Percentiles rank a stretch among this genome's conserved stretches.
phyloP scores from a whole-genome alignment of 2,888 invertebrate genomes.

The Zonitis immaculata region DNA sequence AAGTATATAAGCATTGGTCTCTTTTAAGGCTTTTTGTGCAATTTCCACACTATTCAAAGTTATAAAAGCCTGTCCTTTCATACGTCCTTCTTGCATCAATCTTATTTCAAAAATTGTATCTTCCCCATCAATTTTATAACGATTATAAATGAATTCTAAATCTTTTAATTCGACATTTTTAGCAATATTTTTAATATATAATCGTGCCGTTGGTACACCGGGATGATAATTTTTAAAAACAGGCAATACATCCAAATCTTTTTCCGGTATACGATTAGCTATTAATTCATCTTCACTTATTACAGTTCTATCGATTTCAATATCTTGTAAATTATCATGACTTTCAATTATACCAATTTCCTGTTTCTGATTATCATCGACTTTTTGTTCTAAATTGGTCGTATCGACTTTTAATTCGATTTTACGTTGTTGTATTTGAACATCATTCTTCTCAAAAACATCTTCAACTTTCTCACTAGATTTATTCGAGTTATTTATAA shows the following conservation, averaged over 20 bases:
- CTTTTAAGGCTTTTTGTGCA: conserved; percentile 70
- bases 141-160: conserved; percentile 69
- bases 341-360: conserved; percentile 14
- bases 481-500: conserved; percentile 34
- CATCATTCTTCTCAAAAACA: conserved; percentile 53
- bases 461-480: conserved; percentile 49
- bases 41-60: conserved; percentile 67
- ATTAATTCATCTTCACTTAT: conserved; percentile 63
- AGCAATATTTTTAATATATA: conserved; percentile 90
- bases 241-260: conserved; percentile 68
- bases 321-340: background rate
- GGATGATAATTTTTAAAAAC: conserved; percentile 83
- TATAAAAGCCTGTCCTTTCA: conserved; percentile 96
- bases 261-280: conserved; percentile 63
- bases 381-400: conserved; percentile 34
- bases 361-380: conserved; percentile 29
- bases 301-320: conserved; percentile 38
- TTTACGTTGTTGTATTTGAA: conserved; percentile 46
- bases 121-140: conserved; percentile 52
- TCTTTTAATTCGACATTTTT: conserved; percentile 74
- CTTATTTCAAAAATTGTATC: conserved; percentile 60
- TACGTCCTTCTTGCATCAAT: conserved; percentile 89
- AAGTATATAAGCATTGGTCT: conserved; percentile 83
- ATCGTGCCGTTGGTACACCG: conserved; percentile 73
- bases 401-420: conserved; percentile 53